Evolutionary conservation across 2,113 vertebrate species (phyloP).

Genomic region (Ellobius talpinus): DNA sequence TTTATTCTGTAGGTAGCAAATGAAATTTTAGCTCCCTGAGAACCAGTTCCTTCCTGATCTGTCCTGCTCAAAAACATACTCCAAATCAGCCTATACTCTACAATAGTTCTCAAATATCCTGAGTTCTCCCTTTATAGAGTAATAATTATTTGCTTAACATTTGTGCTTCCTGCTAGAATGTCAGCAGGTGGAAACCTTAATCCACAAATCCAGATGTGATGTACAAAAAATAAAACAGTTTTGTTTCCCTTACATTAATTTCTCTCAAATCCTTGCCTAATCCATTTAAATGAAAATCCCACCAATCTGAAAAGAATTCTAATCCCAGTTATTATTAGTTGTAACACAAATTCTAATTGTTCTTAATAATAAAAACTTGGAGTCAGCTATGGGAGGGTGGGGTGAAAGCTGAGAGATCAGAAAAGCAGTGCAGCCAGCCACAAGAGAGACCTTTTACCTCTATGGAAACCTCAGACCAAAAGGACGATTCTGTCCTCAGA

Average conservation of each 20-base stretch:
- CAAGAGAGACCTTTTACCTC: too few relatives aligned
- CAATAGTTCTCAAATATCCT: not conserved
- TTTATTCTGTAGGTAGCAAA: not conserved
- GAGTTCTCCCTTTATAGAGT: not conserved
- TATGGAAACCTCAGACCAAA: too few relatives aligned
- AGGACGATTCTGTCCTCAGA: too few relatives aligned
- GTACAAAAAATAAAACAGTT: not conserved
- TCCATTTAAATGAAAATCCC: slow-evolving; percentile 4
- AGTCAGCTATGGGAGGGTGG: too few relatives aligned
- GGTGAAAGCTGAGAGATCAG: too few relatives aligned
- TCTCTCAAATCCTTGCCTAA: slow-evolving; percentile 17
- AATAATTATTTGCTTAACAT: not conserved
- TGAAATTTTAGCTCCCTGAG: not conserved
- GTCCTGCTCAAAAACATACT: not conserved
- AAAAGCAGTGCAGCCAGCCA: too few relatives aligned
- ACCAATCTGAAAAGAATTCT: slow-evolving; percentile 14
- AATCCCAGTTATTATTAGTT: not conserved
- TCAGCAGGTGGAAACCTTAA: not conserved
- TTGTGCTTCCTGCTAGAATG: not conserved
- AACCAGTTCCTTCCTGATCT: not conserved
- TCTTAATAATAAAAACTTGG: too few relatives aligned
- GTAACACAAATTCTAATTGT: too few relatives aligned
- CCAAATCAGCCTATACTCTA: not conserved
- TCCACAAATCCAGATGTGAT: not conserved
- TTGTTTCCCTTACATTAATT: slow-evolving; percentile 19